Base-by-base conservation (phyloP, 2,797 vertebrate genomes). In the Selene dorsalis region DNA sequence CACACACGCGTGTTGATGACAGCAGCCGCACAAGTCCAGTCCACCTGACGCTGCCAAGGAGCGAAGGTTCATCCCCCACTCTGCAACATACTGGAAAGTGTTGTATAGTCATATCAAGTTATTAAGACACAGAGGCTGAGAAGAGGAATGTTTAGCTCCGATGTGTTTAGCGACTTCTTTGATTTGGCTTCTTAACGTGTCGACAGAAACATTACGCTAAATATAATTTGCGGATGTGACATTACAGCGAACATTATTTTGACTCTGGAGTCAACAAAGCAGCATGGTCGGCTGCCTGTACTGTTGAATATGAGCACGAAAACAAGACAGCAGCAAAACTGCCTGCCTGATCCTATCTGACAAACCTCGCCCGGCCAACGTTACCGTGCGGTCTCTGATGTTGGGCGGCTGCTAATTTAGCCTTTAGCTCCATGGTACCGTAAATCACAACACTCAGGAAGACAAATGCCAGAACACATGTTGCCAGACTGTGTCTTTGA, bases 381-480 rank as follows among this genome's bases (percentile, higher is more conserved):
- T 88, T 83, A 79, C 85, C 78, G 84, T 83, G 91, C 77, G 56
- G 86, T 92, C 91, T 94, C 88, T 91, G 91, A 94, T 90, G 92
- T 86, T 90, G 92, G 93, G 90, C 85, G 87, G 87, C 89, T 92
- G 91, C 93, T 95, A 94, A 95, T 95, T 95, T 95, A 94, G 94
- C 95, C 94, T 95, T 95, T 95, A 95, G 95, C 94, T 93, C 91
- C 67, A 60, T 83, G 92, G 91, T 91, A 91, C 90, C 87, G 94
- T 94, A 95, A 95, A 95, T 94, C 94, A 95, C 94, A 94, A 94
- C 93, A 94, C 93, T 93, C 92, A 92, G 93, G 93, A 95, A 95
- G 95, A 95, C 94, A 94, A 95, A 95, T 95, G 95, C 94, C 94
- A 94, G 95, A 95, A 94, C 94, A 95, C 93, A 94, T 95, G 94